Evolutionary conservation across 2,888 invertebrate species (phyloP), one percentile per base, ranked within the genome.

Genomic region (Perizoma flavofasciatum): DNA sequence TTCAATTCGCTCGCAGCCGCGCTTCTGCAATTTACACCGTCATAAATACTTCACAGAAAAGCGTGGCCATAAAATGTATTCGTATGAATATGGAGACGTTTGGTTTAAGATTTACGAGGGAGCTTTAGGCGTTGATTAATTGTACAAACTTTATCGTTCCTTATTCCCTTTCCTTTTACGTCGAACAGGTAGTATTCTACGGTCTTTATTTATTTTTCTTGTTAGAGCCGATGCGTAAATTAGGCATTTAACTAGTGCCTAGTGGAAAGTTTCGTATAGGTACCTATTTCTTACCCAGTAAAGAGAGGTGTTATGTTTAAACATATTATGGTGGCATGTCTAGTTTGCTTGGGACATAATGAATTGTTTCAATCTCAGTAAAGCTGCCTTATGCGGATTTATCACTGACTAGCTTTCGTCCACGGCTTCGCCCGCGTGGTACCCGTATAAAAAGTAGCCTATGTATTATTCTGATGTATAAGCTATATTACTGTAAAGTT

Each of bases 11-110:
- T 49, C 35, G 22, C 39, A 10, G 37, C 11, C 33, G 35, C 44
- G 52, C 55, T 55, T 47, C 49, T 46, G 11, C 45, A 52, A 46
- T 47, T 46, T 46, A 54, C 47, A 41, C 43, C 35, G 8, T 11
- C 48, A 58, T 57, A 58, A 61, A 61, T 61, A 57, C 49, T 54
- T 49, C 11, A 33, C 7, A 40, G 47, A 49, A 51, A 37, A 32
- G 55, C 58, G 58, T 58, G 48, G 61, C 48, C 45, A 49, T 8
- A 22, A 50, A 54, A 57, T 48, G 11, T 53, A 41, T 48, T n/a
- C 50, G 43, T 37, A 44, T 47, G 10, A 32, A 22, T 49, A 32
- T 57, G 35, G 46, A 49, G 22, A 51, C 46, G 50, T 10, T 41
- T 44, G 55, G 40, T 55, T 49, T 49, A 37, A 1, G 37, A 37